Base-by-base conservation (phyloP, 2,113 vertebrate genomes). In the Gopherus evgoodei region DNA sequence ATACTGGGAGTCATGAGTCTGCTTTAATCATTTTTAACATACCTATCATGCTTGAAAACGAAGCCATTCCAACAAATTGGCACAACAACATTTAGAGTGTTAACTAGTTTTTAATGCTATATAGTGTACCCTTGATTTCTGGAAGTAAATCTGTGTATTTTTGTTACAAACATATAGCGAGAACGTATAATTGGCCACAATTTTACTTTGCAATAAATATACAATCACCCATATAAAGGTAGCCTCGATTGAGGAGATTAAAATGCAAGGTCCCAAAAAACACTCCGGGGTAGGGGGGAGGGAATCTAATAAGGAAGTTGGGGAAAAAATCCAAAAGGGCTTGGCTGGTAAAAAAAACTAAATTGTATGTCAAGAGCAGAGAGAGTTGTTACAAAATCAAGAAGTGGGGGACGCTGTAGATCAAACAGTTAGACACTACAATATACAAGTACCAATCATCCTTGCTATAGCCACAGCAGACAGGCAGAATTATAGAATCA, bases 211-310 rank as follows among this genome's bases (percentile, higher is more conserved):
- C 42, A 47, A 27, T 27, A 78, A 44, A 78, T 27, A 78, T 29
- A 78, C 42, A 47, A 14, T 47, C 22, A 47, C 11, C 22, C 13
- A 27, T 47, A 24, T 78, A 44, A 47, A 47, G 8, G 42, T 72
- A n/a, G 19, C 21, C 11, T 78, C 6, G 12, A 44, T 8, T 47
- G 24, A 47, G 7, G 24, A 44, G 75, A 44, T 27, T 25, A 44
- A 47, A 76, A 47, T 44, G 12, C 42, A 78, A 44, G 24, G 11
- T 12, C 42, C 75, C 22, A 76, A 76, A 47, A 76, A 76, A 25
- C n/a, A 27, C 42, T 76, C n/a, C 4, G 2, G 4, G 7, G 10
- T 11, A 21, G 22, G 11, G 6, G 6, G 11, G 11, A 27, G 11
- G 24, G 19, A 69, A 44, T 11, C 10, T 13, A 76, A 11, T 47